Percentiles rank a stretch among this genome's conserved stretches.
These are phyloP conservation scores for Lutraria rhynchaena DNA, from an alignment of 1,140 invertebrate genomes.

Conservation along the genomic window DNA sequence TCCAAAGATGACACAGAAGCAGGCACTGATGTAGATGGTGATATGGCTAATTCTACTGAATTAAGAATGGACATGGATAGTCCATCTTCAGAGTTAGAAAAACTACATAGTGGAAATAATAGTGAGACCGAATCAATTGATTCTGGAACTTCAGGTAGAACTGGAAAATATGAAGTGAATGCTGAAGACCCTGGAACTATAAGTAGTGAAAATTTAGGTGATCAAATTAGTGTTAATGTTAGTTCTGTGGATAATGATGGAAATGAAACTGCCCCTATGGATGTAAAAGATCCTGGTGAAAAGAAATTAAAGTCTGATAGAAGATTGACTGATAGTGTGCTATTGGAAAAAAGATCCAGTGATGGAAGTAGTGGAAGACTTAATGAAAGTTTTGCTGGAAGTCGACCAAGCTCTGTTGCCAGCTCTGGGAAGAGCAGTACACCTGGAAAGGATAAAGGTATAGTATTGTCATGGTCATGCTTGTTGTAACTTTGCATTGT, in stretches of 20 bases:
- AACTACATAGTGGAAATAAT: slow-evolving; percentile 11
- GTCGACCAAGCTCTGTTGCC: slow-evolving; percentile 40
- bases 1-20: slow-evolving; percentile 10
- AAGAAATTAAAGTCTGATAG: slow-evolving; percentile 44
- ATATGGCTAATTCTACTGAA: slow-evolving; percentile 19
- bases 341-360: slow-evolving; percentile 30
- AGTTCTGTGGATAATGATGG: background rate
- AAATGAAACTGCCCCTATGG: background rate
- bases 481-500: slow-evolving; percentile 17
- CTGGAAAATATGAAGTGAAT: slow-evolving; percentile 47
- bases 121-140: slow-evolving; percentile 50
- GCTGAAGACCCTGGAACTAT: background rate
- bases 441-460: slow-evolving; percentile 53
- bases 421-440: slow-evolving; percentile 52
- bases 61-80: slow-evolving; percentile 53
- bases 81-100: slow-evolving; percentile 47
- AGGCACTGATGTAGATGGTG: slow-evolving; percentile 39
- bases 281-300: slow-evolving; percentile 12
- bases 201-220: background rate
- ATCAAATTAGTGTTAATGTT: background rate
- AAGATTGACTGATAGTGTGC: slow-evolving; percentile 51
- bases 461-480: background rate
- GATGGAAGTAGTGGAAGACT: slow-evolving; percentile 27
- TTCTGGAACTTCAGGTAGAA: slow-evolving; percentile 24
- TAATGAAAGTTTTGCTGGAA: slow-evolving; percentile 43